Evolutionary conservation across 2,113 vertebrate species (phyloP).

Genomic region (Porphyrio hochstetteri): DNA sequence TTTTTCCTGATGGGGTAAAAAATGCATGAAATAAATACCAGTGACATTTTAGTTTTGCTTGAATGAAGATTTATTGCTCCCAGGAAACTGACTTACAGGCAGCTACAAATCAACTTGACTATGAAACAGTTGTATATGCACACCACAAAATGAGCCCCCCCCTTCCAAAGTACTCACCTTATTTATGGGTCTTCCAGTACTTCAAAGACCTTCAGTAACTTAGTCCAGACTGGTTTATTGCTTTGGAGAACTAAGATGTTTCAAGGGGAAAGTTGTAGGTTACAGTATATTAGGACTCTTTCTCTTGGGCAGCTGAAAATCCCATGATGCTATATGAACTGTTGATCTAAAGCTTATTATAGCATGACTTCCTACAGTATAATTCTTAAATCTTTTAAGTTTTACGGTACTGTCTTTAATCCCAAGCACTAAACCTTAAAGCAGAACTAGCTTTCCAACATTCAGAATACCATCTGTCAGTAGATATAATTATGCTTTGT

Average conservation of each 20-base stretch:
- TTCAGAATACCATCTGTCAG: neutral
- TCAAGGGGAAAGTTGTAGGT: slow-evolving; percentile 80
- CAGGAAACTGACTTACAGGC: slow-evolving; percentile 86
- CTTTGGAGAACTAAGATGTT: slow-evolving; percentile 84
- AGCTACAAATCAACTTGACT: slow-evolving; percentile 89
- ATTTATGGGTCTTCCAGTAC: slow-evolving; percentile 92
- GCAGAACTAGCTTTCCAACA: neutral
- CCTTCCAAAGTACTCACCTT: slow-evolving; percentile 90
- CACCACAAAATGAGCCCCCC: slow-evolving; percentile 78
- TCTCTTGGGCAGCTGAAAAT: slow-evolving; percentile 61
- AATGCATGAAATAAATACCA: slow-evolving; percentile 72
- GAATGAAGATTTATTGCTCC: slow-evolving; percentile 86
- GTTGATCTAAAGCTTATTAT: slow-evolving; percentile 73
- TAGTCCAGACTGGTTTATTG: slow-evolving; percentile 91
- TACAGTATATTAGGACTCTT: slow-evolving; percentile 48
- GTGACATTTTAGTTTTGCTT: slow-evolving; percentile 74
- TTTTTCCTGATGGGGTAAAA: slow-evolving; percentile 65
- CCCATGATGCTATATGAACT: slow-evolving; percentile 63
- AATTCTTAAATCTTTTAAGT: slow-evolving; percentile 72
- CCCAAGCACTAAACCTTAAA: slow-evolving; percentile 35
- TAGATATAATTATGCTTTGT: neutral
- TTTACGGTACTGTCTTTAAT: slow-evolving; percentile 45
- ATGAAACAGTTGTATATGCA: slow-evolving; percentile 84
- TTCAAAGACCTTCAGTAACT: slow-evolving; percentile 94
- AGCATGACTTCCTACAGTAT: slow-evolving; percentile 59